Conservation (phyloP, 2,113 vertebrate species). For the Ctenodactylus gundi region DNA sequence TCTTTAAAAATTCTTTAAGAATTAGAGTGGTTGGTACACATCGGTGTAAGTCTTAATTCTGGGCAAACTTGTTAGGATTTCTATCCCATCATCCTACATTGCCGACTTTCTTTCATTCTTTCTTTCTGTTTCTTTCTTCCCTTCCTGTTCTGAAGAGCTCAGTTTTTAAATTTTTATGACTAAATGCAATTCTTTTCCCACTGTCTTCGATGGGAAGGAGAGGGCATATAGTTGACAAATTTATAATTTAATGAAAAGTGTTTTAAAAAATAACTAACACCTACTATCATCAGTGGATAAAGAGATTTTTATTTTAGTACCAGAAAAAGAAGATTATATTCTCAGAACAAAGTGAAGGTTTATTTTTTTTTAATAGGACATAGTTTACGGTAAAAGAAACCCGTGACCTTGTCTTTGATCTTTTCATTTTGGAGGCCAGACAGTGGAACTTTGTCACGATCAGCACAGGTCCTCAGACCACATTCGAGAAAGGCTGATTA, state of each 20-base stretch:
- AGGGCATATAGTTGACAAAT: neutral
- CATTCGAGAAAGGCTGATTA: neutral
- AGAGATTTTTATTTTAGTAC: neutral
- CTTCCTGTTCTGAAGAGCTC: neutral
- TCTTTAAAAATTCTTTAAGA: neutral
- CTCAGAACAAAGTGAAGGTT: neutral
- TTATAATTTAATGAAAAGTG: neutral
- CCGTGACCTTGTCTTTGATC: neutral
- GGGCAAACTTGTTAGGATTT: neutral
- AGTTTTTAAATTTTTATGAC: neutral
- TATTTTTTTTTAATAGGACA: neutral
- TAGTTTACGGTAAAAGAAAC: neutral
- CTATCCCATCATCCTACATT: too few relatives aligned
- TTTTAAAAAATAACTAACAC: neutral
- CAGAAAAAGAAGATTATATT: neutral
- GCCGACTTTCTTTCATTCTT: too few relatives aligned
- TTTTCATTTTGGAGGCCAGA: neutral
- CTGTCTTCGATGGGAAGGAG: neutral
- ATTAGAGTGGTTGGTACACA: neutral
- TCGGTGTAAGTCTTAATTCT: neutral
- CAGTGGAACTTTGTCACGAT: neutral
- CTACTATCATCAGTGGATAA: neutral
- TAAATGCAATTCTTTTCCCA: neutral
- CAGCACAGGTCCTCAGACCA: neutral
- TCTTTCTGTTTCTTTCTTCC: too few relatives aligned